A percentile compares a stretch with the other conserved stretches of the same genome.
phyloP scores from a whole-genome alignment of 2,113 vertebrate species.

The Atrichornis clamosus region DNA sequence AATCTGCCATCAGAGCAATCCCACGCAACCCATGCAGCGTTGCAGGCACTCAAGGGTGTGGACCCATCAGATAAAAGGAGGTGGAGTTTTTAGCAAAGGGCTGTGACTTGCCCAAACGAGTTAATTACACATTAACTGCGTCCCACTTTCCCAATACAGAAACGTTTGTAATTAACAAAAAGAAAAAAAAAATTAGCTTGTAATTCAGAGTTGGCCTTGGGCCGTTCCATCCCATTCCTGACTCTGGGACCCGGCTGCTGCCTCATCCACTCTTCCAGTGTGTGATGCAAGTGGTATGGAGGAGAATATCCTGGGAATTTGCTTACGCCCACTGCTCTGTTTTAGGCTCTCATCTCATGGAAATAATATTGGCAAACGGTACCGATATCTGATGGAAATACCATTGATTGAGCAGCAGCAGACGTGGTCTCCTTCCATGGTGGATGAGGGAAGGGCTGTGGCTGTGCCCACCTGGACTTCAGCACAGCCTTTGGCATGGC shows the following conservation, averaged over 20 bases:
- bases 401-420: neutral
- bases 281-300: neutral
- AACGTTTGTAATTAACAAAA: constrained; percentile 48
- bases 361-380: constrained; percentile 21
- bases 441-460: neutral
- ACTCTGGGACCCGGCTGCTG: neutral
- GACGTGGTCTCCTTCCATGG: neutral
- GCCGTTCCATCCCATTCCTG: neutral
- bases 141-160: constrained; percentile 54
- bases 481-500: neutral
- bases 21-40: constrained; percentile 30
- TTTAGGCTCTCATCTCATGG: constrained; percentile 19
- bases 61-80: constrained; percentile 45
- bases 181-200: neutral
- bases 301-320: neutral
- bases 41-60: constrained; percentile 27
- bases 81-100: constrained; percentile 6
- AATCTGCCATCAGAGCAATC: constrained; percentile 24
- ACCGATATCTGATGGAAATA: neutral
- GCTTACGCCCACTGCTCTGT: constrained; percentile 36
- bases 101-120: constrained; percentile 40
- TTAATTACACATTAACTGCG: constrained; percentile 18
- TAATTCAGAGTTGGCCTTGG: constrained; percentile 37
- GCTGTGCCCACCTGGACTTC: neutral
- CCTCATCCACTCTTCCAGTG: neutral